phyloP scores from a whole-genome alignment of 2,888 invertebrate genomes.

The Endomychus coccineus region DNA sequence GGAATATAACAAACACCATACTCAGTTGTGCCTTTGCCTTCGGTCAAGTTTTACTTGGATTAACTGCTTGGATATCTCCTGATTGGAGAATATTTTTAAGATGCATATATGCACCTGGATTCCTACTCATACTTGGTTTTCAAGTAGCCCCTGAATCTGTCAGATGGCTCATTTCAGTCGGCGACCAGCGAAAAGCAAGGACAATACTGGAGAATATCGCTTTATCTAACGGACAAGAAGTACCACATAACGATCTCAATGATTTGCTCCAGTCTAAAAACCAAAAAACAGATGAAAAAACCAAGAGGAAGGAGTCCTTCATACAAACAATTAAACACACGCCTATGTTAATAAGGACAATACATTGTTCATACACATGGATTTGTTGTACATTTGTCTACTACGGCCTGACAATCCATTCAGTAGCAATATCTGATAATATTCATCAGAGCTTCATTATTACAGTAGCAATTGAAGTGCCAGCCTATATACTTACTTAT shows the following conservation, averaged over 20 bases:
- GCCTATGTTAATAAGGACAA: constrained; percentile 48
- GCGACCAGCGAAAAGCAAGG: constrained; percentile 48
- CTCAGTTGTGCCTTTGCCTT: constrained; percentile 59
- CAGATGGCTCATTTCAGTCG: constrained; percentile 63
- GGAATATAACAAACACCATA: constrained; percentile 61
- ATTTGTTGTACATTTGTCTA: constrained; percentile 68
- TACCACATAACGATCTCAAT: constrained; percentile 48
- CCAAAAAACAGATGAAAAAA: not conserved
- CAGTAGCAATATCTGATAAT: constrained; percentile 64
- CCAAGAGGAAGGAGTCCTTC: constrained; percentile 23
- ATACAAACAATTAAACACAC: constrained; percentile 47
- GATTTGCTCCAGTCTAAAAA: constrained; percentile 38
- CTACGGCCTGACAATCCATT: constrained; percentile 69
- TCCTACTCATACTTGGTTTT: constrained; percentile 58
- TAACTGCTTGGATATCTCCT: constrained; percentile 55
- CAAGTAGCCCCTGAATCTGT: constrained; percentile 61
- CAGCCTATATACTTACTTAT: constrained; percentile 58
- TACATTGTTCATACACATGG: constrained; percentile 66
- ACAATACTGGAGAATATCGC: constrained; percentile 54
- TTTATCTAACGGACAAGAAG: constrained; percentile 51
- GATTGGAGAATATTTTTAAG: constrained; percentile 60
- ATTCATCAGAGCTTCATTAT: constrained; percentile 67
- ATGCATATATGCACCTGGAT: constrained; percentile 56
- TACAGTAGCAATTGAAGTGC: constrained; percentile 59
- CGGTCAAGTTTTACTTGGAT: constrained; percentile 56